These are phyloP conservation scores for Eretmocerus hayati DNA, from an alignment of 2,888 invertebrate genomes.

Conservation along the genomic window DNA sequence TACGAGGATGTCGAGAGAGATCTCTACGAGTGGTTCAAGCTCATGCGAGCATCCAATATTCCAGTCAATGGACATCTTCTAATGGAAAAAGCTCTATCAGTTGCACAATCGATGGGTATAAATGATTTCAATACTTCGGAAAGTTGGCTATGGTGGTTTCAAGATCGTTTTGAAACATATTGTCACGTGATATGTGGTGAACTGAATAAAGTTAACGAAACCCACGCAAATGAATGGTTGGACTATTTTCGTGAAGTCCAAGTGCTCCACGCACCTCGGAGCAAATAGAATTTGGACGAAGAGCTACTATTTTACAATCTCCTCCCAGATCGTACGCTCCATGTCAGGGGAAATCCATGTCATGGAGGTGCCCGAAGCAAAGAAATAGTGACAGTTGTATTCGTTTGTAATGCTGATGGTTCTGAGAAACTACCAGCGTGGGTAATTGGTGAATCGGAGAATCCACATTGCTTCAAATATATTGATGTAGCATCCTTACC, in stretches of 20 bases:
- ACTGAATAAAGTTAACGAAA: constrained; percentile 4
- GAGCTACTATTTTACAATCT: background rate
- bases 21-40: background rate
- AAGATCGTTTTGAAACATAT: no score
- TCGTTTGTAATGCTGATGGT: no score
- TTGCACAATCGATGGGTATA: no score
- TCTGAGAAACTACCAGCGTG: background rate
- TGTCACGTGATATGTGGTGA: constrained; percentile 2
- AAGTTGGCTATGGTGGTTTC: background rate
- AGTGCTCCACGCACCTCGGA: background rate
- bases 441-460: background rate
- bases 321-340: no score
- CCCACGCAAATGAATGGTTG: constrained; percentile 1
- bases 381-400: no score
- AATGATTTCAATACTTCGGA: no score
- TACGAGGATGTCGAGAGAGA: background rate
- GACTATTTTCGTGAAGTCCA: background rate
- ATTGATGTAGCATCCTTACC: background rate
- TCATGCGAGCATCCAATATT: background rate
- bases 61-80: background rate
- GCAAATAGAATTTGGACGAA: background rate
- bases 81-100: constrained; percentile 3
- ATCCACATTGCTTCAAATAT: background rate
- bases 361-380: background rate
- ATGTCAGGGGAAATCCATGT: background rate